Evolutionary conservation across 2,113 vertebrate species (phyloP), one percentile per base, ranked within the genome.

Genomic region (Scalopus aquaticus): DNA sequence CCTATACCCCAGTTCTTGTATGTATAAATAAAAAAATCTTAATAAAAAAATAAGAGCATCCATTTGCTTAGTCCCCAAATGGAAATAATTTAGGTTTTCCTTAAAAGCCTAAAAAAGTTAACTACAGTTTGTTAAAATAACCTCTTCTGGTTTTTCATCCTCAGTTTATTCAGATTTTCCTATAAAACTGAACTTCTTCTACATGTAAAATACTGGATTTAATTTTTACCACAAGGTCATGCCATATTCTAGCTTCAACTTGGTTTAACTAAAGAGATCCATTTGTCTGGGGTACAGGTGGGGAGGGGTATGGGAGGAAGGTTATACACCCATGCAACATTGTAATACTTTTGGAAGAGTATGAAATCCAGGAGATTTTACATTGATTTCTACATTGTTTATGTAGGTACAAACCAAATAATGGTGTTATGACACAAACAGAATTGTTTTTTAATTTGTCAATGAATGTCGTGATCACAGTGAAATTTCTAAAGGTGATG

Each of bases 41-140:
- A n/a, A n/a, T n/a, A n/a, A n/a, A n/a, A n/a, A n/a, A n/a, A n/a
- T n/a, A 19, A 92, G 35, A 39, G 81, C 46, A 87, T 64, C 49
- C 35, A 72, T 60, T n/a, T 92, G 30, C 28, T 64, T 70, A 90
- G 74, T 42, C 7, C 15, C 44, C 35, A 90, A 46, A n/a, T 42
- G 28, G 54, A 93, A 83, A 83, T 49, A 37, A 35, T 9, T 65
- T 37, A 65, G 42, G 30, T 64, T 56, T 30, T 90, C 39, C 54
- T 87, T 49, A 88, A 37, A 88, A 79, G 42, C 44, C 80, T 67
- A 73, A 54, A 73, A 64, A 73, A 58, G 51, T 15, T 72, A 16
- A 30, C 77, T 39, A 54, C 60, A 96, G 85, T 72, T 93, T 86
- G 81, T 10, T 74, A 77, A 93, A 67, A 81, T 81, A 62, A 26